Percentiles rank a stretch among this genome's conserved stretches.
phyloP scores from a whole-genome alignment of 2,888 invertebrate species.

The Lacanobia oleracea region DNA sequence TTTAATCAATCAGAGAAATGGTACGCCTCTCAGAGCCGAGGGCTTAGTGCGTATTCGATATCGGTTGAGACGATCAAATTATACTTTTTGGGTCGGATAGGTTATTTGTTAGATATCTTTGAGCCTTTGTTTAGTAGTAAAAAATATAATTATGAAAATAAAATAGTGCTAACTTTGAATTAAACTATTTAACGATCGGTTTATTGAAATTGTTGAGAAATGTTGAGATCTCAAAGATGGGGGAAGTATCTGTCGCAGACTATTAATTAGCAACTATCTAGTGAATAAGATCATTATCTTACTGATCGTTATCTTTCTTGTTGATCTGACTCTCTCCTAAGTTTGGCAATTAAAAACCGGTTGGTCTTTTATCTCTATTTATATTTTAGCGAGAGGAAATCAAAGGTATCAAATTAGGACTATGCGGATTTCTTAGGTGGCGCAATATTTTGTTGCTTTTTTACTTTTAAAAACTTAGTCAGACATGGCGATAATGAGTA shows the following conservation, averaged over 20 bases:
- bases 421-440: background rate
- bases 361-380: background rate
- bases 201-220: background rate
- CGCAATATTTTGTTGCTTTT: too few relatives aligned
- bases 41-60: slow-evolving; percentile 61
- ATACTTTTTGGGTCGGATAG: slow-evolving; percentile 5
- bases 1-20: slow-evolving; percentile 89
- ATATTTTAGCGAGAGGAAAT: too few relatives aligned
- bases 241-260: background rate
- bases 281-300: background rate
- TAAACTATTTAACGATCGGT: background rate
- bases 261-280: background rate
- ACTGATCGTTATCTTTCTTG: background rate
- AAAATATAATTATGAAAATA: background rate
- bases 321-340: slow-evolving; percentile 1
- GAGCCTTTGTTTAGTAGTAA: background rate
- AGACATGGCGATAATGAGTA: background rate
- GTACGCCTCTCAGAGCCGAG: slow-evolving; percentile 67
- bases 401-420: background rate
- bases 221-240: background rate
- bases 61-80: slow-evolving; percentile 49
- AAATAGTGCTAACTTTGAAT: background rate
- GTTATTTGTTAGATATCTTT: background rate
- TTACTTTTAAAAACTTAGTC: background rate
- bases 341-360: background rate